Base-by-base conservation (phyloP, 2,888 invertebrate genomes). In the Camptogramma bilineatum region DNA sequence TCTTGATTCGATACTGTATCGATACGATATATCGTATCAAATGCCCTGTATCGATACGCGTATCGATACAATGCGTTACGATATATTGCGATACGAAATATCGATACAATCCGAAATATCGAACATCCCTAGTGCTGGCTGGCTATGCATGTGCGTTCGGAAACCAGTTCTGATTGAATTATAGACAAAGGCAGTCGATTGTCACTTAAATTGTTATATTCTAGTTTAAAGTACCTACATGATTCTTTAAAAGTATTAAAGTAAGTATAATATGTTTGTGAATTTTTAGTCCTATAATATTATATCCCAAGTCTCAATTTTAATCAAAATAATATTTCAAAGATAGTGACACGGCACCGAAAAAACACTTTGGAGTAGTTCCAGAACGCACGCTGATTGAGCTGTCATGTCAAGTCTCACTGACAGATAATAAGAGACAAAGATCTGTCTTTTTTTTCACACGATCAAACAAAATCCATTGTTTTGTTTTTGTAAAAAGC, bases 311-410 rank as follows among this genome's bases (percentile, higher is more conserved):
- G 21, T 21, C 31, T 9, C 2, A n/a, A 8, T 31, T 31, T 31
- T 9, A 31, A 31, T 31, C 3, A 31, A 31, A 31, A 31, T 5
- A 24, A 24, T 4, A 24, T 24, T 24, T 24, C 5, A 31, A 5
- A 31, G 8, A 8, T 13, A 0, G 13, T 0, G 34, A 39, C 34
- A 13, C 13, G 34, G 10, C 13, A 39, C 13, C 10, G 13, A 39
- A 3, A 39, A 4, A 0, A 13, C 13, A 39, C 21, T 42, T 44
- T 10, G 13, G 18, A 54, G 1, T 17, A 28, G 72, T 71, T 78
- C 79, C 69, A 51, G 80, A 85, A 82, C 80, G 82, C 68, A 72
- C 72, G 58, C 71, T 77, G 62, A 13, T 50, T 80, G 34, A 39
- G 34, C 34, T 39, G 34, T 39, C 34, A 28, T 28, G 80, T 77